A percentile compares a stretch with the other conserved stretches of the same genome.
Conservation (phyloP, 2,113 vertebrate genomes). For the Rhagologus leucostigma region DNA sequence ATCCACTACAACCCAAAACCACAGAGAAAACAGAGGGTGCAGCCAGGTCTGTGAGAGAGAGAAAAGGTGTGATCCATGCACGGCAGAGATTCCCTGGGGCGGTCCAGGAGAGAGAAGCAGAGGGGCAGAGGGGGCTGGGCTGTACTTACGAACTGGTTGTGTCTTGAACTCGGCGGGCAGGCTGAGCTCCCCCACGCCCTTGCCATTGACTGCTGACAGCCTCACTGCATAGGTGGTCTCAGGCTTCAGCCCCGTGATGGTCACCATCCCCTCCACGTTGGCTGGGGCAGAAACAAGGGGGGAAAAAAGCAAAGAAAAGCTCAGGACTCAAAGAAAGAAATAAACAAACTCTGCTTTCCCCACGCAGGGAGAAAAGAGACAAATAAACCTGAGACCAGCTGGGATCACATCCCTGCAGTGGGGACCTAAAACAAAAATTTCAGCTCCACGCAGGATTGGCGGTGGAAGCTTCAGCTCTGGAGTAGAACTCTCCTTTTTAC, state of each 20-base stretch:
- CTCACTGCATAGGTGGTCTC: conserved; percentile 87
- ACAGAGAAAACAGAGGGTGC: neutral
- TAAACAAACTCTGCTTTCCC: neutral
- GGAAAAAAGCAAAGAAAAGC: neutral
- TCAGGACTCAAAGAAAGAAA: neutral
- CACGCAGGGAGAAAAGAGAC: neutral
- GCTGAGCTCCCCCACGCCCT: conserved; percentile 90
- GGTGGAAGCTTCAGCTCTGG: neutral
- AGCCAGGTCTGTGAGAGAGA: neutral
- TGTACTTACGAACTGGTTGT: conserved; percentile 93
- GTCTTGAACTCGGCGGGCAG: conserved; percentile 84
- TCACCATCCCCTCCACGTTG: conserved; percentile 75
- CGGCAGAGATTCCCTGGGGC: neutral
- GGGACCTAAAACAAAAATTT: neutral
- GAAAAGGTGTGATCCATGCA: neutral
- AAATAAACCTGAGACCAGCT: neutral
- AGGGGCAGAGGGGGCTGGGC: neutral
- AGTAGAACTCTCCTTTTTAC: neutral
- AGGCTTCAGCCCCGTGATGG: conserved; percentile 85
- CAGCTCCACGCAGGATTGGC: neutral
- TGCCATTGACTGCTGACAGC: conserved; percentile 92
- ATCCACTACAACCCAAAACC: neutral
- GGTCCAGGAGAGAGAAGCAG: neutral
- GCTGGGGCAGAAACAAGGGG: conserved; percentile 37
- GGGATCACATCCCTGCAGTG: neutral